Percentiles rank a stretch among this genome's conserved stretches.
phyloP scores from a whole-genome alignment of 2,888 invertebrate genomes.

The Sarcophaga caerulescens region DNA sequence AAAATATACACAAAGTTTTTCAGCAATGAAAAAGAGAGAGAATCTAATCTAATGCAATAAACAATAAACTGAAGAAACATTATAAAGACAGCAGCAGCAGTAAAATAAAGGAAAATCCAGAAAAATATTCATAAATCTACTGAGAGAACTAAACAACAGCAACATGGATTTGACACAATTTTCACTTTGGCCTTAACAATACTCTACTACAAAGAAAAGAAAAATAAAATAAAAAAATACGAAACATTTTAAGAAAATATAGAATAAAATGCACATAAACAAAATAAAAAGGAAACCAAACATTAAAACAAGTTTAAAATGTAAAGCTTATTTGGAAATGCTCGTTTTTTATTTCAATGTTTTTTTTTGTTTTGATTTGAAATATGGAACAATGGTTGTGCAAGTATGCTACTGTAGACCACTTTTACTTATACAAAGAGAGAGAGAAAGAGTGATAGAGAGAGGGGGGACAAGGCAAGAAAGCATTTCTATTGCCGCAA shows the following conservation, averaged over 20 bases:
- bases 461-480: background rate
- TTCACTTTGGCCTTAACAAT: slow-evolving; percentile 43
- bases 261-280: background rate
- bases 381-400: background rate
- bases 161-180: slow-evolving; percentile 64
- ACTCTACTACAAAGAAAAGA: background rate
- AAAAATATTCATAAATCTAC: slow-evolving; percentile 46
- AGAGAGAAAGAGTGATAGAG: background rate
- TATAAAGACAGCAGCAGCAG: slow-evolving; percentile 3
- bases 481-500: slow-evolving; percentile 62
- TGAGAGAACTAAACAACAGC: slow-evolving; percentile 2
- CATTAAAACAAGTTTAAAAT: slow-evolving; percentile 42
- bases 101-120: background rate
- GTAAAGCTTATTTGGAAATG: slow-evolving; percentile 47
- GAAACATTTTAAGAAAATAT: slow-evolving; percentile 23
- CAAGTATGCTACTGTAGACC: background rate
- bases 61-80: slow-evolving; percentile 45
- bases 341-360: background rate
- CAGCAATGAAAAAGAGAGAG: background rate
- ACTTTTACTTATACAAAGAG: background rate
- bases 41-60: slow-evolving; percentile 44
- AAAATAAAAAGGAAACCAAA: slow-evolving; percentile 6
- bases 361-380: background rate
- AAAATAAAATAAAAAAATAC: background rate
- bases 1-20: background rate